Base-by-base conservation (phyloP, 1,140 invertebrate species). In the Triops longicaudatus region DNA sequence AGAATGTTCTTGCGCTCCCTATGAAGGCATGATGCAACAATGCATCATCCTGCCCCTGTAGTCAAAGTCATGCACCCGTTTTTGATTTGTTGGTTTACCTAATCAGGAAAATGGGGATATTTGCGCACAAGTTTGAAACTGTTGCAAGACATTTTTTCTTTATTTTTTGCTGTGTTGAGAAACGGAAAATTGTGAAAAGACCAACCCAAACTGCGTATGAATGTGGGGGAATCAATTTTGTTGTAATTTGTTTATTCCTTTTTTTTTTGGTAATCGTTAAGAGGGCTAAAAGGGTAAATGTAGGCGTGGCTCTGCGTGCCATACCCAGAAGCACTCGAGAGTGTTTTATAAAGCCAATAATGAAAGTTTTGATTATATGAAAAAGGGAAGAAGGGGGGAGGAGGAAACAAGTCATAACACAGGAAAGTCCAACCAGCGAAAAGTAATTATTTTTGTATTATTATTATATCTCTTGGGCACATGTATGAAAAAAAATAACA, bases 361-460 rank as follows among this genome's bases (percentile, higher is more conserved):
- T 63, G n/a, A 9, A 63, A 63, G 22, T 22, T 63, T 12, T 63
- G 17, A 0, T 63, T n/a, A 63, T 22, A 2, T 22, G 50, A 17
- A 22, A 22, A 17, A n/a, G n/a, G 50, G 17, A 63, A 63, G 17
- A 63, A 63, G 50, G 14, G 31, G 2, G 31, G 31, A 7, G 31
- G 7, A 4, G 7, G 7, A 37, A 37, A 37, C 31, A 2, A 37
- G 31, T 37, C 31, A 37, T 7, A 37, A 37, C 50, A 63, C 43
- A 17, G 17, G 50, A 63, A 63, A 37, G n/a, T 22, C 50, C 10
- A 63, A 63, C 22, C 50, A 6, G 50, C 50, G 4, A 63, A 63
- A 63, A 63, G 6, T 63, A 63, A 63, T 63, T 63, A 63, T 63
- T 63, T 63, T 63, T 63, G 50, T 63, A 63, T 63, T 63, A 63